Percentiles rank a stretch among this genome's conserved stretches.
Evolutionary conservation across 2,888 invertebrate species (phyloP).

Genomic region (Ormyrus labotus): DNA sequence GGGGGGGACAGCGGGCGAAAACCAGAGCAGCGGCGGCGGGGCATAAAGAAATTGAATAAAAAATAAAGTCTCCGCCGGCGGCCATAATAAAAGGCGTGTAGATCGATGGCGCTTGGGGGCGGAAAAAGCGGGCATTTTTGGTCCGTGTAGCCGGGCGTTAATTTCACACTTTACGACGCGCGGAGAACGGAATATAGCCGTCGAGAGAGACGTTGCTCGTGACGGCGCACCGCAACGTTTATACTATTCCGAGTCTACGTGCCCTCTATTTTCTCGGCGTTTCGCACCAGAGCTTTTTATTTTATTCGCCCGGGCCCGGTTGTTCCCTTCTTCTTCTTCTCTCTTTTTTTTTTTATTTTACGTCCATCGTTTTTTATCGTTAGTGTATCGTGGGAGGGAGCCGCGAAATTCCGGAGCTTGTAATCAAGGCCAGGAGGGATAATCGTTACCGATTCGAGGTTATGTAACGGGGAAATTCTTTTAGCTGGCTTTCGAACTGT

Average conservation of each 20-base stretch:
- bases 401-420: neutral
- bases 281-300: no score
- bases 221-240: slow-evolving; percentile 31
- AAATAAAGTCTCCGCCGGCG: slow-evolving; percentile 8
- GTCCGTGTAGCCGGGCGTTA: slow-evolving; percentile 59
- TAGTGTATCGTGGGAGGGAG: neutral
- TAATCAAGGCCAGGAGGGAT: no score
- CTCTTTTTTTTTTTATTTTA: slow-evolving; percentile 22
- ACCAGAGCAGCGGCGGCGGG: neutral
- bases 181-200: slow-evolving; percentile 25
- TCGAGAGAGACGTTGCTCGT: slow-evolving; percentile 35
- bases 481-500: no score
- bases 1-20: no score
- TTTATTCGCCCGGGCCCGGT: neutral
- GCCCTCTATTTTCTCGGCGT: slow-evolving; percentile 14
- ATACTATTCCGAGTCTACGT: slow-evolving; percentile 37
- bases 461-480: no score
- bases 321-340: neutral
- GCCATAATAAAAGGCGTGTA: slow-evolving; percentile 10
- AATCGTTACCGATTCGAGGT: no score
- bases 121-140: slow-evolving; percentile 45
- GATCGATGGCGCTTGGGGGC: slow-evolving; percentile 25
- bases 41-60: slow-evolving; percentile 34
- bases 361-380: slow-evolving; percentile 19
- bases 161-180: slow-evolving; percentile 63